Base-by-base conservation (phyloP, 2,113 vertebrate species). In the Lynx canadensis region DNA sequence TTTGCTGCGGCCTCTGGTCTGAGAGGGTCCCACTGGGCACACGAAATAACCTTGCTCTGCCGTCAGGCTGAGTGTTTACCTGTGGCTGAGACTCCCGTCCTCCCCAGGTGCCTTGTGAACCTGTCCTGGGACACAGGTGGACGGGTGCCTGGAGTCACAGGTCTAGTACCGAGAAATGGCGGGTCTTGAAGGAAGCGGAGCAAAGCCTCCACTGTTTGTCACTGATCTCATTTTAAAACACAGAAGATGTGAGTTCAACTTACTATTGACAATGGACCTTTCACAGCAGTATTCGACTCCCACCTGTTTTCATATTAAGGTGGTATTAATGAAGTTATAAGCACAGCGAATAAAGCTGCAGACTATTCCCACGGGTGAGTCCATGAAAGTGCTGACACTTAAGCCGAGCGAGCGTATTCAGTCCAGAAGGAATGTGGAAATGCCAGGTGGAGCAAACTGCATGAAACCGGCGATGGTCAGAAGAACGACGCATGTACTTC, bases 271-370 rank as follows among this genome's bases (percentile, higher is more conserved):
- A 45, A 38, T 21, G 50, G 18, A 50, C 23, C 31, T 36, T 21
- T 55, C 55, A 55, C 1, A 66, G 60, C 29, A 63, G 36, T 50
- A 73, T 52, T 41, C 60, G 33, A 89, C 33, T 48, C 57, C 27
- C 18, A 48, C n/a, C 50, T 84, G 19, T n/a, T 69, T 87, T 57
- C 27, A 79, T 12, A 65, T 5, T 87, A 69, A 96, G 66, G 48
- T 82, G 76, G 63, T 81, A 74, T 74, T 95, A 91, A 80, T 69
- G 89, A 92, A 96, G 63, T 50, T 36, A 57, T 3, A 95, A 93
- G 63, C 29, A 74, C 3, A 71, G 57, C 38, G 66, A 88, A 65
- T 29, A 74, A 74, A 88, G 76, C 16, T 55, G 33, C 92, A 38
- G 45, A 38, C 74, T 25, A 89, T 36, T 41, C 23, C n/a, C 57